Conservation (phyloP, 2,113 vertebrate genomes). For the Rhinoderma darwinii region DNA sequence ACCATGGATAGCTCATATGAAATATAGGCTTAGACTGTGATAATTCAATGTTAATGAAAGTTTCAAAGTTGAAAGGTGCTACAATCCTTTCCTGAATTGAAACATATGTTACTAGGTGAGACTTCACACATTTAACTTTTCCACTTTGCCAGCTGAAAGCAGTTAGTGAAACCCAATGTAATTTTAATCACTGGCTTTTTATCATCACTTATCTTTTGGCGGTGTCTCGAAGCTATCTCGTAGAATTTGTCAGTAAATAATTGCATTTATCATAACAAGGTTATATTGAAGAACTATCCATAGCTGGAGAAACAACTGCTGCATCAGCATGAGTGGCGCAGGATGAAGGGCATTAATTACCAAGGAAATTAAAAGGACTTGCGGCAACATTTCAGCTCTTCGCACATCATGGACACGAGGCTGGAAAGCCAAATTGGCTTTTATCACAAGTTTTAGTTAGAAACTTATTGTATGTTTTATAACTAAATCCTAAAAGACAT, state of each 20-base stretch:
- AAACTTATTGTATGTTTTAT: slow-evolving; percentile 17
- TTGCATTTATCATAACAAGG: slow-evolving; percentile 60
- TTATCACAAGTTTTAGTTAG: slow-evolving; percentile 33
- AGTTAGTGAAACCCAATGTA: slow-evolving; percentile 31
- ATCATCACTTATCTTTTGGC: slow-evolving; percentile 54
- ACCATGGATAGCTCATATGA: not conserved
- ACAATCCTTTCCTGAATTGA: not conserved
- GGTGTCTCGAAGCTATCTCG: slow-evolving; percentile 52
- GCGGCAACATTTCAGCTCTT: slow-evolving; percentile 48
- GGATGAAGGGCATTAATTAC: slow-evolving; percentile 59
- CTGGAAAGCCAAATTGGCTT: slow-evolving; percentile 32
- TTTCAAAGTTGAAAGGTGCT: not conserved
- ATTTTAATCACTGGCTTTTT: slow-evolving; percentile 50
- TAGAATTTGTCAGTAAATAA: slow-evolving; percentile 60
- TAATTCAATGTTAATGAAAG: slow-evolving; percentile 11
- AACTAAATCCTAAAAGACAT: not conserved
- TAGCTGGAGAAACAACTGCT: slow-evolving; percentile 57
- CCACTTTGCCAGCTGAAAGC: slow-evolving; percentile 40
- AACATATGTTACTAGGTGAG: slow-evolving; percentile 47
- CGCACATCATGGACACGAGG: slow-evolving; percentile 12
- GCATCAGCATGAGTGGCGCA: slow-evolving; percentile 47
- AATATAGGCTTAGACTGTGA: not conserved
- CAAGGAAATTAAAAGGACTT: slow-evolving; percentile 56
- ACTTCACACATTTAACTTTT: slow-evolving; percentile 45
- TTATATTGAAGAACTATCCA: slow-evolving; percentile 57